Evolutionary conservation across 2,113 vertebrate species (phyloP).

Genomic region (Ramphastos sulfuratus): DNA sequence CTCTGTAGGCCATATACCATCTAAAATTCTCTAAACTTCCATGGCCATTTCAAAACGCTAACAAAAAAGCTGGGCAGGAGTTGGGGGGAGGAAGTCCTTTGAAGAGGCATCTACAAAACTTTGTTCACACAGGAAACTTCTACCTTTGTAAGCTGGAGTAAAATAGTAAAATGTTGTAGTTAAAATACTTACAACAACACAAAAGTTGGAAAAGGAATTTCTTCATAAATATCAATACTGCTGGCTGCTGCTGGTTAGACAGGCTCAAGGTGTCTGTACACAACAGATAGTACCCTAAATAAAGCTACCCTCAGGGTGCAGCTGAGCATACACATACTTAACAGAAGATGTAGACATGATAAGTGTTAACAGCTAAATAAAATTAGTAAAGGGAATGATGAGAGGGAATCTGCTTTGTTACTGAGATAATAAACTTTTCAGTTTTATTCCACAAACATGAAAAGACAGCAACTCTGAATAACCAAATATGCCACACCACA

Average conservation of each 20-base stretch:
- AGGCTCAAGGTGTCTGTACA: background rate
- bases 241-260: fast-evolving
- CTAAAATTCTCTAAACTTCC: background rate
- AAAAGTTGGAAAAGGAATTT: background rate
- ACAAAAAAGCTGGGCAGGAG: background rate
- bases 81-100: too few relatives aligned
- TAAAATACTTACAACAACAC: background rate
- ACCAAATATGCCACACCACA: background rate
- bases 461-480: background rate
- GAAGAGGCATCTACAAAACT: background rate
- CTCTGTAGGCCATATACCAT: background rate
- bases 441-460: background rate
- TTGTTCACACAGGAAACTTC: background rate
- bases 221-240: background rate
- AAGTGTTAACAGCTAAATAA: background rate
- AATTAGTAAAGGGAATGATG: background rate
- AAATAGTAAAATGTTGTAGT: background rate
- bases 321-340: background rate
- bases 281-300: background rate
- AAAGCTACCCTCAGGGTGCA: background rate
- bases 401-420: background rate
- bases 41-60: background rate
- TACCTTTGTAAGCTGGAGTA: background rate
- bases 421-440: background rate
- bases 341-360: background rate